Base-by-base conservation (phyloP, 2,113 vertebrate species). In the Sterrhoptilus dennistouni region DNA sequence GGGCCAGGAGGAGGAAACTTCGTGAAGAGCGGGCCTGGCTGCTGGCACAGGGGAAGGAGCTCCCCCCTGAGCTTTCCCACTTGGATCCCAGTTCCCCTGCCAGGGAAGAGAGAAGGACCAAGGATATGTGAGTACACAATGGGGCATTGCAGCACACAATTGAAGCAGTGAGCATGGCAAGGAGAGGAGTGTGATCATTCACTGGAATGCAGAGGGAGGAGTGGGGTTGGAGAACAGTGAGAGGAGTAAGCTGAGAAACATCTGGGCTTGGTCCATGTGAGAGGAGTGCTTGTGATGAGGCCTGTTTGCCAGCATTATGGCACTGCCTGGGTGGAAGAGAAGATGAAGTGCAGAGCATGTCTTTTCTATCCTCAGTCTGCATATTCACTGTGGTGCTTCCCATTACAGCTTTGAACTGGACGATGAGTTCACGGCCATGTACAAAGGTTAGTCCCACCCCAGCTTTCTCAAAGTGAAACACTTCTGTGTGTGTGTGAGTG, bases 381-480 rank as follows among this genome's bases (percentile, higher is more conserved):
- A 8, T 74, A 65, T 83, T 97, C 60, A 95, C 76, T 78, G 40
- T 86, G 85, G 8, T 11, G 3, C 38, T 96, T 96, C 49, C 42
- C 16, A 8, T 97, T 98, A 68, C 97, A 99, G 99, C 95, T 99
- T 99, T 96, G 99, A 99, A 84, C 96, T 99, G 69, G 99, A 99
- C 8, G 99, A 99, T 11, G 99, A 99, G 94, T 99, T 99, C 96
- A 99, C 99, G 4, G 99, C 98, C 88, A 98, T 99, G 94, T 99
- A 99, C 91, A 99, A 99, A 99, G 99, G 99, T 99, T 94, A 90
- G 98, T 97, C 52, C 42, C 45, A 38, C 23, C 52, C 38, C 80
- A 85, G 63, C n/a, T 54, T 78, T 74, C 57, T 77, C 45, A 13
- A 25, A 38, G 70, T 61, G 31, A 72, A 50, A 69, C 49, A 4